A percentile compares a stretch with the other conserved stretches of the same genome.
Evolutionary conservation across 1,140 invertebrate species (phyloP).

Genomic region (Thalassaphorura encarpata): DNA sequence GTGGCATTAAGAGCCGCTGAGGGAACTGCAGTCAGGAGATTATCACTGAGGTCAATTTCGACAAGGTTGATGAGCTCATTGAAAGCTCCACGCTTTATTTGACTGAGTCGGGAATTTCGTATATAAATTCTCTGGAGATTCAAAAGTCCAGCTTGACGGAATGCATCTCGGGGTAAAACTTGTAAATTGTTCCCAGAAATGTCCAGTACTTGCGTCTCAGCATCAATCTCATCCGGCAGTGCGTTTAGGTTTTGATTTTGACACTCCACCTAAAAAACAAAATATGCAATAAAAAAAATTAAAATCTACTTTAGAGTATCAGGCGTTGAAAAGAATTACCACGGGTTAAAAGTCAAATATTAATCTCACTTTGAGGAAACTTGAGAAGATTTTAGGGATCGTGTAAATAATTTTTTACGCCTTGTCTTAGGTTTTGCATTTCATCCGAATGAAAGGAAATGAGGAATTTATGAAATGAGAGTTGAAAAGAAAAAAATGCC

Average conservation of each 20-base stretch:
- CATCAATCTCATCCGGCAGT: conserved; percentile 69
- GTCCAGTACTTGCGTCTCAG: conserved; percentile 80
- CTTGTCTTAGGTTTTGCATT: no score
- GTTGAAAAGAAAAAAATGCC: no score
- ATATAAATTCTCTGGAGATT: conserved; percentile 79
- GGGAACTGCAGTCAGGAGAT: conserved; percentile 64
- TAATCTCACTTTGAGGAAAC: no score
- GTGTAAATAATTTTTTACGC: no score
- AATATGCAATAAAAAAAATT: conserved; percentile 3
- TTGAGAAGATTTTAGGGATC: no score
- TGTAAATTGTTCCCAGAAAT: conserved; percentile 75
- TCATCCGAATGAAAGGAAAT: no score
- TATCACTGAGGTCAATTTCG: conserved; percentile 74
- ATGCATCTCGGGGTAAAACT: conserved; percentile 65
- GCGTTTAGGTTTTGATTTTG: conserved; percentile 64
- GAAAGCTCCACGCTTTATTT: conserved; percentile 72
- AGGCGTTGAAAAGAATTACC: no score
- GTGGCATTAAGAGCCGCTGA: conserved; percentile 63
- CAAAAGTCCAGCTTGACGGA: conserved; percentile 62
- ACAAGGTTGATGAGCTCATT: conserved; percentile 74
- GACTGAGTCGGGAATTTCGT: conserved; percentile 64
- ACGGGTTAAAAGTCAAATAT: no score
- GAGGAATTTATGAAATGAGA: no score
- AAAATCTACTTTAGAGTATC: conserved; percentile 4
- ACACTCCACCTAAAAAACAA: conserved; percentile 53